Evolutionary conservation across 2,113 vertebrate species (phyloP), one percentile per base, ranked within the genome.

Genomic region (Melanerpes aurifrons): DNA sequence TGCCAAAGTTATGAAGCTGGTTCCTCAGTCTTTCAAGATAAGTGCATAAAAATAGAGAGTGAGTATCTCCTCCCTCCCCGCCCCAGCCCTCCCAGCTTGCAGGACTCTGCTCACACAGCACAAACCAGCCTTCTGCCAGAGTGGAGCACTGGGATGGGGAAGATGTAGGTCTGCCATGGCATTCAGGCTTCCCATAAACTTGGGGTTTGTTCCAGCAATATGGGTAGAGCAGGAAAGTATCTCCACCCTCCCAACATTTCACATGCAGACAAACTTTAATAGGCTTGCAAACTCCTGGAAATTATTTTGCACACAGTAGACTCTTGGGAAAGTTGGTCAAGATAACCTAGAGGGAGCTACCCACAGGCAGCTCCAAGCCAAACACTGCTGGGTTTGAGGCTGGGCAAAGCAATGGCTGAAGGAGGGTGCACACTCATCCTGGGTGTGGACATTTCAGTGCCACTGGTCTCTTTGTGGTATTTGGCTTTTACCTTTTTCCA

Each of bases 21-120:
- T 37, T 87, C 86, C 74, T 92, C 4, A 59, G 48, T 57, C 53
- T 74, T 89, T 69, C 47, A 58, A 91, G 90, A 47, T 87, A 94
- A 94, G 35, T 0, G 24, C 26, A 40, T 35, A 84, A 87, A 90
- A 87, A 75, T 29, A 91, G 80, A 71, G 24, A 0, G 3, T 15
- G 40, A 57, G 1, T 28, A 47, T 59, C 68, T 89, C 15, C 32
- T 62, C 62, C 43, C 35, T 73, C 20, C 75, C 56, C 32, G 53
- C 10, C 37, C 35, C 71, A 85, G 59, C 35, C 28, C 11, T 13
- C 7, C 11, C 21, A 25, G 40, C 25, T 32, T 9, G 54, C 21
- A 58, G 70, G 62, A 26, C 6, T 57, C 15, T 48, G 66, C 32
- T 43, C 53, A 31, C 0, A 4, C 61, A 69, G 86, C 48, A 43